These are phyloP conservation scores for Pimephales promelas DNA, from an alignment of 2,113 vertebrate genomes.

Conservation along the genomic window DNA sequence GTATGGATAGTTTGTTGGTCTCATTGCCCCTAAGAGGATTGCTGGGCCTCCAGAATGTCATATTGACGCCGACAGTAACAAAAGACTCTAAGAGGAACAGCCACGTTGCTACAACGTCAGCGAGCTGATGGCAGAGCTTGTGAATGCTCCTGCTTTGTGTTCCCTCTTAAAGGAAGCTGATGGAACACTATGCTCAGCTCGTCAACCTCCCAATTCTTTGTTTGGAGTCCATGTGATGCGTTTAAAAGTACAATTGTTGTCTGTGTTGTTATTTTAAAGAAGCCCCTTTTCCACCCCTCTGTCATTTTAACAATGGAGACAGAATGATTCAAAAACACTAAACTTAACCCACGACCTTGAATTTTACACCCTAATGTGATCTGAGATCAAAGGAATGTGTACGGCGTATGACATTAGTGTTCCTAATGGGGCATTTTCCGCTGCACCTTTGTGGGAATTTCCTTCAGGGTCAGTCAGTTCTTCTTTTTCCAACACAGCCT, in stretches of 20 bases:
- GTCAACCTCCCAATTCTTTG: conserved; percentile 65
- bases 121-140: conserved; percentile 7
- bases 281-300: conserved; percentile 57
- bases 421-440: conserved; percentile 63
- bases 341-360: conserved; percentile 64
- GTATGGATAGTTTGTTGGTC: conserved; percentile 28
- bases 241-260: conserved; percentile 66
- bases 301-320: conserved; percentile 61
- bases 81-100: conserved; percentile 59
- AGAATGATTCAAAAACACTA: conserved; percentile 31
- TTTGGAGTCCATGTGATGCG: conserved; percentile 58
- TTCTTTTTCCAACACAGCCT: conserved; percentile 51
- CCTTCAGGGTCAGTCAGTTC: conserved; percentile 49
- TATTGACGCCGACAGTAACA: conserved; percentile 46
- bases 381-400: conserved; percentile 60
- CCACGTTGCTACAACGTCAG: conserved; percentile 26
- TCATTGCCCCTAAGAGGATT: conserved; percentile 34
- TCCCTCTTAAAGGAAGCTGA: conserved; percentile 59
- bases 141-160: conserved; percentile 69
- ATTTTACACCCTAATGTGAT: conserved; percentile 30
- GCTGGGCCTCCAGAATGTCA: conserved; percentile 30
- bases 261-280: conserved; percentile 69
- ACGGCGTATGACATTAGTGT: background rate
- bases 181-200: conserved; percentile 59
- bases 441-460: conserved; percentile 60